Base-by-base conservation (phyloP, 2,113 vertebrate genomes). In the Nothobranchius furzeri region DNA sequence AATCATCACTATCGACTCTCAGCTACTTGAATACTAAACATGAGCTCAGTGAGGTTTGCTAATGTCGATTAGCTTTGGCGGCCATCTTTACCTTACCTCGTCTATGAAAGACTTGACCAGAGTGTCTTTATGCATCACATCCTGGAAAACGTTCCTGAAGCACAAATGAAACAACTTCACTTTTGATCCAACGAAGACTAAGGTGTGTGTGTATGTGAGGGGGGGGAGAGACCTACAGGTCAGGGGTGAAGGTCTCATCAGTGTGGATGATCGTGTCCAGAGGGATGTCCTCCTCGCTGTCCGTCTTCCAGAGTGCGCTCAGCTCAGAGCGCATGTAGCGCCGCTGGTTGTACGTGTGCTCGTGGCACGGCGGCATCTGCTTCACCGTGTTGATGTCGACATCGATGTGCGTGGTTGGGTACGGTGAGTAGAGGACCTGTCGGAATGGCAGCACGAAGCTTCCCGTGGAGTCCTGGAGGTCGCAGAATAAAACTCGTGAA, bases 281-380 rank as follows among this genome's bases (percentile, higher is more conserved):
- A 68, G 93, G 92, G 70, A 96, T 92, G 64, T 98, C 95, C 35
- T 98, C 96, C 79, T 98, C 96, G 43, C 95, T 96, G 78, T 94
- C 94, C 0, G 95, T 95, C 86, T 93, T 95, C 96, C 97, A 98
- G 40, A 98, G 95, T 0, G 94, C 91, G 12, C 92, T 93, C 48
- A 99, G 93, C 87, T 99, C 96, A 0, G 95, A 94, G 0, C 93
- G 93, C 96, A 99, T 98, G 62, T 98, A 98, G 63, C 95, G 92
- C 2, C 96, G 92, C 75, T 99, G 98, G 86, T 96, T 96, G 81
- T 96, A 98, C 12, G 93, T 95, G 84, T 99, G 98, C 13, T 99
- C 98, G 0, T 99, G 96, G 86, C 96, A 98, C 0, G 96, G 98
- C 0, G 97, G 95, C 96, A 99, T 99, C 92, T 99, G 98, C 85